phyloP scores from a whole-genome alignment of 2,888 invertebrate species.

The Limenitis arthemis region DNA sequence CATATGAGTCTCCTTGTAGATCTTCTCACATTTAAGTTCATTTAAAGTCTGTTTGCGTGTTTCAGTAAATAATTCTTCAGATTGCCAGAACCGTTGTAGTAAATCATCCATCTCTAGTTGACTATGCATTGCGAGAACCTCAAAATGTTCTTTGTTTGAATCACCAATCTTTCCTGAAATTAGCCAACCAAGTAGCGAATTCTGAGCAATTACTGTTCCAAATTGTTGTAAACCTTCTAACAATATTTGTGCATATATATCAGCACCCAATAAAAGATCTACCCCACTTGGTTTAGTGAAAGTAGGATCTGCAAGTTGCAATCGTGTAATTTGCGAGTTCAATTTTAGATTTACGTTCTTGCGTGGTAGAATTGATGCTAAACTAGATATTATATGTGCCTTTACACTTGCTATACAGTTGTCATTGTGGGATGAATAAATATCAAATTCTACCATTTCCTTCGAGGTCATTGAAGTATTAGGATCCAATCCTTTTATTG shows the following conservation, averaged over 20 bases:
- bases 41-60: neutral
- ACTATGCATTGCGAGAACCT: neutral
- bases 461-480: neutral
- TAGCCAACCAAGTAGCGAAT: neutral
- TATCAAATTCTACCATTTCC: neutral
- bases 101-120: neutral
- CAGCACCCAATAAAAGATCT: neutral
- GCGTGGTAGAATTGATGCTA: neutral
- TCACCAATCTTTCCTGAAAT: neutral
- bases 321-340: neutral
- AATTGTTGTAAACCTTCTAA: neutral
- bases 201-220: neutral
- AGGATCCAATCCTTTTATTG: neutral
- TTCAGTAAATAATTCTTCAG: neutral
- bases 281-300: neutral
- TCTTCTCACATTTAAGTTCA: neutral
- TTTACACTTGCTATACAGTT: too few relatives aligned
- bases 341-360: neutral
- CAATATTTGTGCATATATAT: too few relatives aligned
- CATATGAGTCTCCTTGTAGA: neutral
- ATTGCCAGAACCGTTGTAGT: neutral
- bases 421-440: too few relatives aligned
- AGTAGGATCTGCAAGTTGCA: neutral
- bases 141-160: neutral
- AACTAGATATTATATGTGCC: neutral